These are phyloP conservation scores for Lepidocyrtoides sp. DNA, from an alignment of 2,888 invertebrate genomes.

Conservation along the genomic window DNA sequence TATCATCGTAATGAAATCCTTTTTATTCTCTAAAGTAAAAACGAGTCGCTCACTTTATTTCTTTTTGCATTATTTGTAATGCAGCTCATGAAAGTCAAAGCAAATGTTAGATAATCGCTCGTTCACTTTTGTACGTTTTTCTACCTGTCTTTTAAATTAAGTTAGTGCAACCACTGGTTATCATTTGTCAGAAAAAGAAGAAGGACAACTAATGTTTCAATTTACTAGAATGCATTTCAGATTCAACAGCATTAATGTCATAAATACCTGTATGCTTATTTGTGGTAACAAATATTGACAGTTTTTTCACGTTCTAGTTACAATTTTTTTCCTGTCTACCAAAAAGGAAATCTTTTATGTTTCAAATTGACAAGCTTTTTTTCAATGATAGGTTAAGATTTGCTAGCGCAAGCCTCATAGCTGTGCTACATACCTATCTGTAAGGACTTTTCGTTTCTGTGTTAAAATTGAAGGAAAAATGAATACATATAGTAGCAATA, in stretches of 20 bases:
- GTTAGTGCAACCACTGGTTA: too few relatives aligned
- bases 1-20: background rate
- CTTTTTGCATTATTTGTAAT: background rate
- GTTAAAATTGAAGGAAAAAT: too few relatives aligned
- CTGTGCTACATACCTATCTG: background rate
- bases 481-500: too few relatives aligned
- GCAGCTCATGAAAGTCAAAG: background rate
- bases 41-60: slow-evolving; percentile 1
- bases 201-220: background rate
- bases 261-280: background rate
- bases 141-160: background rate
- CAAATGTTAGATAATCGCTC: slow-evolving; percentile 24
- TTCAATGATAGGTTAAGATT: background rate
- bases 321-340: background rate
- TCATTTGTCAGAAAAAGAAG: too few relatives aligned
- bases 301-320: slow-evolving; percentile 23
- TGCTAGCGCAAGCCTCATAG: background rate
- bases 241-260: background rate
- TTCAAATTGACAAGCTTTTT: background rate
- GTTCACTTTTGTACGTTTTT: background rate
- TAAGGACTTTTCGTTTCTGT: background rate
- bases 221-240: background rate
- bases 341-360: background rate
- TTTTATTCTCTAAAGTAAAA: slow-evolving; percentile 32
- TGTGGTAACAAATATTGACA: slow-evolving; percentile 2